Percentiles rank a stretch among this genome's conserved stretches.
Evolutionary conservation across 2,888 invertebrate species (phyloP).

Genomic region (Drosophila anomalata): DNA sequence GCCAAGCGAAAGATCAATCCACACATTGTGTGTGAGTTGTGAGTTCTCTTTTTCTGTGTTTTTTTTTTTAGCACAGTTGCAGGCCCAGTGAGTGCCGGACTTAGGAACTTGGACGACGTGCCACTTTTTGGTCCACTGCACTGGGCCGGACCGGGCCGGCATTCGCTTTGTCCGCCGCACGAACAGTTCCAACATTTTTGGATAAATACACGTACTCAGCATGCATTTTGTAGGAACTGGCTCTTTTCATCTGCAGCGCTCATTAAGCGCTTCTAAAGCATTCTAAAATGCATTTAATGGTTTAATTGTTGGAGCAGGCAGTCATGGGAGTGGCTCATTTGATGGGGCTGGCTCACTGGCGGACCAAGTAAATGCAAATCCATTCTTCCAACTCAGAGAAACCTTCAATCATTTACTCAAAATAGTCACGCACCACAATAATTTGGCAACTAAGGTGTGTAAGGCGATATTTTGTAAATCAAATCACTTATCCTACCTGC

Average conservation of each 20-base stretch:
- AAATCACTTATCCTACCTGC: slow-evolving; percentile 9
- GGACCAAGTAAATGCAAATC: slow-evolving; percentile 27
- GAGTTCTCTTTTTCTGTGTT: slow-evolving; percentile 9
- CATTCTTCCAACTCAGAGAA: slow-evolving; percentile 27
- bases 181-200: slow-evolving; percentile 43
- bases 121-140: slow-evolving; percentile 48
- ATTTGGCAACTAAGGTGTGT: background rate
- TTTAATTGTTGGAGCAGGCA: slow-evolving; percentile 44
- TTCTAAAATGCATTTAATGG: slow-evolving; percentile 54
- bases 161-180: slow-evolving; percentile 48
- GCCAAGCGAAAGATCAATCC: slow-evolving; percentile 41
- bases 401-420: no score
- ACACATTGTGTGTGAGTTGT: slow-evolving; percentile 16
- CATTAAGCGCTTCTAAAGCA: slow-evolving; percentile 43
- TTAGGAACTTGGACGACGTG: slow-evolving; percentile 50
- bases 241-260: slow-evolving; percentile 44
- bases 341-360: slow-evolving; percentile 7
- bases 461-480: background rate
- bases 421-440: background rate
- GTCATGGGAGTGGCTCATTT: slow-evolving; percentile 34
- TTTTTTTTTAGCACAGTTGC: slow-evolving; percentile 48
- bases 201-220: slow-evolving; percentile 46
- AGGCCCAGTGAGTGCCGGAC: slow-evolving; percentile 18
- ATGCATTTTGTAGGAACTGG: slow-evolving; percentile 46
- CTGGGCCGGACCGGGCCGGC: background rate